Conservation (phyloP, 1,140 invertebrate genomes). For the Sitophilus oryzae region DNA sequence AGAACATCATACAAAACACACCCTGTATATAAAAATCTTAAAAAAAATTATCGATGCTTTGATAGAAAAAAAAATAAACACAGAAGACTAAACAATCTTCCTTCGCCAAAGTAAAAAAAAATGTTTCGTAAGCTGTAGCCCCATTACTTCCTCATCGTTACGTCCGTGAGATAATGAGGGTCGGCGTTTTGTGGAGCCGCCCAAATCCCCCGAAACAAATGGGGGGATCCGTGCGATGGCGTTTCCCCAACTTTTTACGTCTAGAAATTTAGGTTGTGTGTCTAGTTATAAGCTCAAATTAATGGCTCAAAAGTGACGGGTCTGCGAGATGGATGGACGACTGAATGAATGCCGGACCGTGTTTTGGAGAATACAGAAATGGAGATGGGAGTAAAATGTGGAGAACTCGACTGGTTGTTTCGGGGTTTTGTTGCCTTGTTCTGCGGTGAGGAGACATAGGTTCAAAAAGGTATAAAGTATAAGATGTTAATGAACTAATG, state of each 20-base stretch:
- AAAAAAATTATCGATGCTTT: too few relatives aligned
- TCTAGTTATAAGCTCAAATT: conserved; percentile 12
- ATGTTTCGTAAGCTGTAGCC: conserved; percentile 2
- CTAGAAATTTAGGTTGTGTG: conserved; percentile 6
- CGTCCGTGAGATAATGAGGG: conserved; percentile 10
- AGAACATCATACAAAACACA: too few relatives aligned
- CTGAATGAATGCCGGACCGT: too few relatives aligned
- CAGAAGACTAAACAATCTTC: too few relatives aligned
- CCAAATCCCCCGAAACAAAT: conserved; percentile 12
- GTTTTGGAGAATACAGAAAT: background rate
- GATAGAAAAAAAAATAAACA: too few relatives aligned
- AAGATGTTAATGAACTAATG: too few relatives aligned
- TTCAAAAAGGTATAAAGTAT: too few relatives aligned
- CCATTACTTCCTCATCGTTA: conserved; percentile 6
- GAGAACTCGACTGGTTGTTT: background rate
- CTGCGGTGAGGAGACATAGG: too few relatives aligned
- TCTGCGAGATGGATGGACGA: conserved; percentile 2
- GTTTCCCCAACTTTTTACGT: conserved; percentile 13
- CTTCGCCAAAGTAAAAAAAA: background rate
- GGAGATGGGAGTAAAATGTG: background rate
- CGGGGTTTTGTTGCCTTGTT: background rate
- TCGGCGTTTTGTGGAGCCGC: conserved; percentile 1
- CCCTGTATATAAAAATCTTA: too few relatives aligned
- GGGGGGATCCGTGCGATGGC: conserved; percentile 4
- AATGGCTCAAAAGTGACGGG: conserved; percentile 12